Conservation (phyloP, 2,113 vertebrate species). For the Oryzias javanicus region DNA sequence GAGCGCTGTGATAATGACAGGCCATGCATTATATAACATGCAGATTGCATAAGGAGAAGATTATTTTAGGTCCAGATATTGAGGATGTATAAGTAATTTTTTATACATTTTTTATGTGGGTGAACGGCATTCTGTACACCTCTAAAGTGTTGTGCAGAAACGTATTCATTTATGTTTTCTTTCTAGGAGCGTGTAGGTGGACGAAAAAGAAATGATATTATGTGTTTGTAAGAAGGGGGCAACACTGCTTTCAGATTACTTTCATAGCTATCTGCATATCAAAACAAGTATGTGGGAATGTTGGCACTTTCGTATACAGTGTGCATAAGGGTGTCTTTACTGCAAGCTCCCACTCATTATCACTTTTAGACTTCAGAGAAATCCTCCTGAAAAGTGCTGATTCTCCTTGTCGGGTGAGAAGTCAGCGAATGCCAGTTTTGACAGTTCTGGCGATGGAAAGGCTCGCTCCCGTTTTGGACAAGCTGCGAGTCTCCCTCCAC, state of each 20-base stretch:
- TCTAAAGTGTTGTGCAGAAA: constrained; percentile 44
- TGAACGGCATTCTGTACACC: constrained; percentile 32
- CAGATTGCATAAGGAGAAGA: constrained; percentile 73
- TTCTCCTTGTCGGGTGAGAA: constrained; percentile 21
- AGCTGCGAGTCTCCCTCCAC: constrained; percentile 9
- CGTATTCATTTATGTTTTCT: constrained; percentile 46
- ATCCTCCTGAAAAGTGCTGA: constrained; percentile 39
- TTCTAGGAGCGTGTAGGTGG: constrained; percentile 59
- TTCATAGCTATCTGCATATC: constrained; percentile 66
- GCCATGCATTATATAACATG: constrained; percentile 74
- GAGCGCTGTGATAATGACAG: constrained; percentile 74
- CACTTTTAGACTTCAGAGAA: constrained; percentile 61
- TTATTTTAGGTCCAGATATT: constrained; percentile 72
- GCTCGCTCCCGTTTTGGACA: constrained; percentile 12
- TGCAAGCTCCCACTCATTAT: constrained; percentile 66
- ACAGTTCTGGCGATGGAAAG: constrained; percentile 16
- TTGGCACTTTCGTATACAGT: constrained; percentile 55
- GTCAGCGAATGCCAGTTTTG: constrained; percentile 33
- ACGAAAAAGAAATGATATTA: constrained; percentile 58
- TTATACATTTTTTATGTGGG: constrained; percentile 56
- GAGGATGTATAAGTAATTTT: constrained; percentile 65
- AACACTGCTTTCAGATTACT: constrained; percentile 67
- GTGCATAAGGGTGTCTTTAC: constrained; percentile 59
- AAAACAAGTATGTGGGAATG: constrained; percentile 70
- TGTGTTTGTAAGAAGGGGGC: constrained; percentile 61